Evolutionary conservation across 37 sponge, comb jelly and placozoan species (phyloP), one percentile per base, ranked within the genome.

Genomic region (Aplysina aerophoba): DNA sequence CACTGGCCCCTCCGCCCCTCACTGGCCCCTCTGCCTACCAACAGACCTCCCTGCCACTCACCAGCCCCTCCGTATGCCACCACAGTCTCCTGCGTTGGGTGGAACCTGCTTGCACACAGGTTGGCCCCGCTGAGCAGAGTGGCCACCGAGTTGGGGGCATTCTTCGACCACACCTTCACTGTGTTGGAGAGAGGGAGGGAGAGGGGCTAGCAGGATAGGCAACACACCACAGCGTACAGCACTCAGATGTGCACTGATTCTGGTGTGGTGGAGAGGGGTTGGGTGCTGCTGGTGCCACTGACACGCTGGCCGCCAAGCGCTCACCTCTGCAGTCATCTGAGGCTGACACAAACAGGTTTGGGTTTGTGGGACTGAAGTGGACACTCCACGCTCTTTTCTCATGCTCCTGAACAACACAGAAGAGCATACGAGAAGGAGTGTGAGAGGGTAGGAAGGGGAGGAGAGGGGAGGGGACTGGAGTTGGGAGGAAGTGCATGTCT

Each of bases 1-100:
- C 56, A 83, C 77, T 13, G 71, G 31, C 64, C 16, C 21, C n/a
- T n/a, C n/a, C n/a, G n/a, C n/a, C n/a, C n/a, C n/a, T n/a, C n/a
- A n/a, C n/a, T n/a, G n/a, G n/a, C n/a, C n/a, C n/a, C n/a, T n/a
- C n/a, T n/a, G n/a, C 16, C 21, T 25, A 79, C 57, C 21, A 22
- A 79, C 81, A 28, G 15, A 25, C n/a, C 57, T 19, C 20, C 21
- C 41, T 19, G 0, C 22, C 14, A 41, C 86, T 39, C 84, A 89
- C 95, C 95, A 67, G 94, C 96, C 55, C 85, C 87, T 24, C 94
- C 96, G 88, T 83, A 93, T n/a, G 96, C 94, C 1, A 93, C 68
- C 59, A 75, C n/a, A 50, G 85, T 87, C 11, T 81, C 80, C 21
- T 74, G 62, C 0, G 50, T 30, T 28, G 94, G 96, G n/a, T 89